These are phyloP conservation scores for Chaenocephalus aceratus DNA, from an alignment of 2,113 vertebrate species.

Conservation along the genomic window DNA sequence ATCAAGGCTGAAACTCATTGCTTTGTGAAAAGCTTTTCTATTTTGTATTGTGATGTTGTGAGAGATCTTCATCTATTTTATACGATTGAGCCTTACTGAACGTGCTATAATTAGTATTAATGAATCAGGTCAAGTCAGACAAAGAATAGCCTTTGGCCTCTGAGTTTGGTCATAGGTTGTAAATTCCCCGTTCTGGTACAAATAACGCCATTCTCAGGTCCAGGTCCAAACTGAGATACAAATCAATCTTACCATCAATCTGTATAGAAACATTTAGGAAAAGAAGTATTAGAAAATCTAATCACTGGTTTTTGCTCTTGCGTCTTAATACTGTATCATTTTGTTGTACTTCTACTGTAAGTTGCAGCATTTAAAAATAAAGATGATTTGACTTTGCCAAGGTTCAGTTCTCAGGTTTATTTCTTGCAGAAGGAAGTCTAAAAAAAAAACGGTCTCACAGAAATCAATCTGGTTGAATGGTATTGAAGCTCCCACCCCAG, in stretches of 20 bases:
- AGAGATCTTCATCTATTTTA: too few relatives aligned
- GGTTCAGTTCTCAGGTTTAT: conserved; percentile 39
- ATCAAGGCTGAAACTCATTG: neutral
- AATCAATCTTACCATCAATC: conserved; percentile 5
- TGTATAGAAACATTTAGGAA: neutral
- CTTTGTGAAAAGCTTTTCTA: neutral
- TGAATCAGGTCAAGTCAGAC: neutral
- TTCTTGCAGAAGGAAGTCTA: conserved; percentile 38
- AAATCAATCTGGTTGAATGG: conserved; percentile 57
- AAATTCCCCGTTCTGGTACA: too few relatives aligned
- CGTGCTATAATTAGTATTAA: neutral
- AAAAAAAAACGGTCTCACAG: conserved; percentile 48
- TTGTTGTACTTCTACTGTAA: conserved; percentile 10
- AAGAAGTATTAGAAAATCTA: conserved; percentile 26
- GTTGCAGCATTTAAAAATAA: conserved; percentile 23
- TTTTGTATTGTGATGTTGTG: neutral
- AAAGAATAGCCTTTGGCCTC: neutral
- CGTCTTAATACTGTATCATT: neutral
- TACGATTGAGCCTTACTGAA: neutral
- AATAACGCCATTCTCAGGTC: too few relatives aligned
- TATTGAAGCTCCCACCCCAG: conserved; percentile 11
- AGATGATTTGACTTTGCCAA: conserved; percentile 4
- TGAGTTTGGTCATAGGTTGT: too few relatives aligned
- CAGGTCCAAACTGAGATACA: neutral
- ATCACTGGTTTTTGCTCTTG: conserved; percentile 18